These are phyloP conservation scores for Villa cingulata DNA, from an alignment of 2,888 invertebrate species.

Conservation along the genomic window DNA sequence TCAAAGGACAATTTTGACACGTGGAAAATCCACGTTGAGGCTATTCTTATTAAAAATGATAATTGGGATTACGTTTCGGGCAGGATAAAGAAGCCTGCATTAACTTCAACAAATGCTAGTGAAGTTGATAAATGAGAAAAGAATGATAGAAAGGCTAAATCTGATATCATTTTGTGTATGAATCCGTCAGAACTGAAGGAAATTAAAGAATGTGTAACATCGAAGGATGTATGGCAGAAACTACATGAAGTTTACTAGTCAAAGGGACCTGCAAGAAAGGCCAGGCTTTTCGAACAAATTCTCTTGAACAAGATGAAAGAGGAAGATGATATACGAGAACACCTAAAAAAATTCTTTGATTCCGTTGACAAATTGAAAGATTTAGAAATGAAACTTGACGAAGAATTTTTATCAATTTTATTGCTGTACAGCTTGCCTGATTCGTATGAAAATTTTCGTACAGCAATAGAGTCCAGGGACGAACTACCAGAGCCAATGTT, in stretches of 20 bases:
- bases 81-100: no score
- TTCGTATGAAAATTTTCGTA: conserved; percentile 24
- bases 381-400: conserved; percentile 22
- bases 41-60: no score
- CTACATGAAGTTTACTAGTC: conserved; percentile 26
- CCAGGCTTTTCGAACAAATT: conserved; percentile 28
- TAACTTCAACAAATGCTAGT: no score
- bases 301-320: conserved; percentile 25
- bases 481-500: conserved; percentile 14
- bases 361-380: conserved; percentile 25
- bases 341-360: conserved; percentile 26
- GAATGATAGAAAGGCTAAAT: conserved; percentile 14
- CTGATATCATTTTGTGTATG: conserved; percentile 16
- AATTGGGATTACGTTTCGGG: no score
- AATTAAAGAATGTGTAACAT: conserved; percentile 19
- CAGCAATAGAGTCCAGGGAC: conserved; percentile 27
- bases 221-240: conserved; percentile 27
- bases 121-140: conserved; percentile 8
- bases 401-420: conserved; percentile 23
- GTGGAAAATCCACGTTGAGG: no score
- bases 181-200: conserved; percentile 22
- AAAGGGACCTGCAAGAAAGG: no score
- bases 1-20: no score
- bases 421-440: no score
- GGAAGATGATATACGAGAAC: conserved; percentile 22